Conservation (phyloP, 2,888 invertebrate genomes). For the Oegoconia quadripuncta region DNA sequence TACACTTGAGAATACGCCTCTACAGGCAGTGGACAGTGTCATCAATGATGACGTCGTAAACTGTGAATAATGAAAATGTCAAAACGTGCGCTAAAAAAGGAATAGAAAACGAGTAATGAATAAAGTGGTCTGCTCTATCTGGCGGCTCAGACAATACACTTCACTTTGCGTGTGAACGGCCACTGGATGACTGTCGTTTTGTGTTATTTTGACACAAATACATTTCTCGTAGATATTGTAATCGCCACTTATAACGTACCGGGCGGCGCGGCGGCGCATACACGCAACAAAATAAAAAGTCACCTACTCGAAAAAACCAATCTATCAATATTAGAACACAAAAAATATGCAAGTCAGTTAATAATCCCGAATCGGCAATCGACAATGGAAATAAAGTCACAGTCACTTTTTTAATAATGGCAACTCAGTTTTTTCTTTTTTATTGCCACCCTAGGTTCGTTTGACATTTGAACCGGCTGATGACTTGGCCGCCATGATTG, state of each 20-base stretch:
- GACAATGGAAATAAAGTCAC: constrained; percentile 78
- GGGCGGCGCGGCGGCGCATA: constrained; percentile 38
- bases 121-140: constrained; percentile 33
- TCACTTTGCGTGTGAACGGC: constrained; percentile 57
- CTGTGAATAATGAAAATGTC: constrained; percentile 13
- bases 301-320: constrained; percentile 70
- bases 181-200: constrained; percentile 62
- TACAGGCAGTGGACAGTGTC: too few species aligned
- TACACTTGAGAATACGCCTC: too few species aligned
- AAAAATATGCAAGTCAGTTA: constrained; percentile 79
- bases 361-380: constrained; percentile 78
- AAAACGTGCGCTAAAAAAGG: constrained; percentile 15
- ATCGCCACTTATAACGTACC: constrained; percentile 47
- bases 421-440: constrained; percentile 70
- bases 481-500: constrained; percentile 75
- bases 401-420: constrained; percentile 79
- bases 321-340: constrained; percentile 79
- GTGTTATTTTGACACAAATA: constrained; percentile 62
- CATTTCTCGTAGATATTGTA: constrained; percentile 56
- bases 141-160: constrained; percentile 47
- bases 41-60: background rate
- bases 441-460: constrained; percentile 76
- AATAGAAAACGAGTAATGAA: constrained; percentile 38
- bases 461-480: constrained; percentile 79
- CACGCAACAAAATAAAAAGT: constrained; percentile 63